Conservation (phyloP, 2,888 invertebrate genomes). For the Pocota personata region DNA sequence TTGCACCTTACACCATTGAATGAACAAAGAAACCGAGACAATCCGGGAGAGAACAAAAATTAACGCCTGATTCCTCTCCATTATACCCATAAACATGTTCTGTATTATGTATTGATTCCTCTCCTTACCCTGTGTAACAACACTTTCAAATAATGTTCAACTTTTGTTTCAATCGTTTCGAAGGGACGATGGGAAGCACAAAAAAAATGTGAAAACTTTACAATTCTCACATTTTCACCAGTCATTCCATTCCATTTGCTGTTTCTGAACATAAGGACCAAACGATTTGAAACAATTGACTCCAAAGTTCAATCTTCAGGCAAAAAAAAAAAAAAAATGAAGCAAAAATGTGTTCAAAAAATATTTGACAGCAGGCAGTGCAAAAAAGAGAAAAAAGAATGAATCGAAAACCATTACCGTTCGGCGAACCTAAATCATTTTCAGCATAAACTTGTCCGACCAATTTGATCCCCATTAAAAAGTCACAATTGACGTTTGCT, state of each 20-base stretch:
- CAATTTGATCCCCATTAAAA: constrained; percentile 70
- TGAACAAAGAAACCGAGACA: constrained; percentile 33
- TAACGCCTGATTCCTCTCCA: constrained; percentile 49
- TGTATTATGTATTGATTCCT: constrained; percentile 2
- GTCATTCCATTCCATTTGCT: constrained; percentile 65
- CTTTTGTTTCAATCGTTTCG: constrained; percentile 41
- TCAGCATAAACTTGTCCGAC: constrained; percentile 68
- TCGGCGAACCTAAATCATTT: constrained; percentile 70
- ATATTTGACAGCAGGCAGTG: constrained; percentile 17
- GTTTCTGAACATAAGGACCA: constrained; percentile 59
- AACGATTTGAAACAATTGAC: constrained; percentile 70
- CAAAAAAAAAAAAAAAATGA: not conserved
- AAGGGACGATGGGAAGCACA: not conserved
- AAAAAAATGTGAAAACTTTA: constrained; percentile 27
- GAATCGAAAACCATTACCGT: constrained; percentile 60
- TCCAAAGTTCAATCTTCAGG: constrained; percentile 29
- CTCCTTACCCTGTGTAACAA: not conserved
- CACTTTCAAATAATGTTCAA: constrained; percentile 20
- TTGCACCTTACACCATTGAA: constrained; percentile 30
- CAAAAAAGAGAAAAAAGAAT: constrained; percentile 5
- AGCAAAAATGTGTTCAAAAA: constrained; percentile 33
- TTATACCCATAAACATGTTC: constrained; percentile 21
- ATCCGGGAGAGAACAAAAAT: constrained; percentile 28
- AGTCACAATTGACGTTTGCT: constrained; percentile 62
- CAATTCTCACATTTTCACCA: constrained; percentile 66